Base-by-base conservation (phyloP, 2,797 vertebrate species). In the Crenuchus spilurus region DNA sequence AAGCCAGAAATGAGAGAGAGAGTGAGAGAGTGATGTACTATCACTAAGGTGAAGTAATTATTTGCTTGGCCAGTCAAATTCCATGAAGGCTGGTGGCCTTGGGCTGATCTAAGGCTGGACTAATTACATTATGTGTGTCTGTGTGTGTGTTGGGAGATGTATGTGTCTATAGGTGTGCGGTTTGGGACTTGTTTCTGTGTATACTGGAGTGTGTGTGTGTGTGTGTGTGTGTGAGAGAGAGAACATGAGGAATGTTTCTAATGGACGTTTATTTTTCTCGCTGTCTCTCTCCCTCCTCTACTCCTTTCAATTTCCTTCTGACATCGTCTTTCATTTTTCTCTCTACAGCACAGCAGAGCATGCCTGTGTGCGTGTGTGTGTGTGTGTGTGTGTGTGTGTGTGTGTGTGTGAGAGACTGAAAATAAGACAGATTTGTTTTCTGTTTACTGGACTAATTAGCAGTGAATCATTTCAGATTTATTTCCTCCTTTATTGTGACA, bases 11-110 rank as follows among this genome's bases (percentile, higher is more conserved):
- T n/a, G n/a, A n/a, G 35, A 67, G 78, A 22, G 35, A 39, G 49
- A 31, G 33, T 16, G 26, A 14, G 46, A 13, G 18, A 42, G 35
- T 14, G 39, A 8, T 35, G 33, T 35, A 35, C 33, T 65, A 84
- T 86, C 81, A 82, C 79, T 79, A 82, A 18, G 22, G 37, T 54
- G 86, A 85, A 77, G 87, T 86, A 87, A 91, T 92, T 88, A 89
- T 90, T 89, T 89, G 89, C 87, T 87, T 83, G 86, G 84, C 82
- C 81, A 71, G 81, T 86, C 87, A 42, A n/a, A 55, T 41, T 33
- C 30, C 7, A 6, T 18, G n/a, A 33, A 58, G 55, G 18, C 33
- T 24, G 8, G 51, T 69, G 39, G 22, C 66, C 51, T 28, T 30
- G 35, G 37, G 66, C 13, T 30, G 41, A 37, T 30, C 41, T 55